These are phyloP conservation scores for Intellagama lesueurii DNA, from an alignment of 2,797 vertebrate genomes.

Conservation along the genomic window DNA sequence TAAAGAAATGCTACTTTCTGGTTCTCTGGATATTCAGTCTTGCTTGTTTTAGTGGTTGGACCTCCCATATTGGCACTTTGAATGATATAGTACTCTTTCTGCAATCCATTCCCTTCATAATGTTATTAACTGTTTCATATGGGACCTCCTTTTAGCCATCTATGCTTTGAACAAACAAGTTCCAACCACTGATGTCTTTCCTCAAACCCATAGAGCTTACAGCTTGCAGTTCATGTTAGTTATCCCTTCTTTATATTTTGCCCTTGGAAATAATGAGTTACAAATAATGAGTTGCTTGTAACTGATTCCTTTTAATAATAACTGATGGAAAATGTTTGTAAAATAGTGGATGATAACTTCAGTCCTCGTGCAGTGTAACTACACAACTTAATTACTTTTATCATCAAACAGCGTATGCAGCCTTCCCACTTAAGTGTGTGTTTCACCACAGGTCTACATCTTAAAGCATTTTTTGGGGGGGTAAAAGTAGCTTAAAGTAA, in stretches of 20 bases:
- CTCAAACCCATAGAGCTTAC: neutral
- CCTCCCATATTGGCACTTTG: neutral
- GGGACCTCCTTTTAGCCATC: neutral
- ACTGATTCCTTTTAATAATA: neutral
- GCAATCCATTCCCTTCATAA: neutral
- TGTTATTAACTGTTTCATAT: neutral
- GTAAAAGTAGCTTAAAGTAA: too few species aligned
- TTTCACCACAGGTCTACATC: too few species aligned
- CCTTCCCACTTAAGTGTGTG: too few species aligned
- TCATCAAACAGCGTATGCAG: too few species aligned
- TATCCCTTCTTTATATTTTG: neutral
- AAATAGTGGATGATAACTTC: too few species aligned
- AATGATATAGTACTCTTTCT: neutral
- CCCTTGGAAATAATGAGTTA: neutral
- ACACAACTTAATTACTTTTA: too few species aligned
- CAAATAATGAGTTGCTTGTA: neutral
- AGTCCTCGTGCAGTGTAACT: too few species aligned
- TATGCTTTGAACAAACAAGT: neutral
- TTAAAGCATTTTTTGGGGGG: too few species aligned
- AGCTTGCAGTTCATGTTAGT: neutral
- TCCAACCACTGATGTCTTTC: neutral
- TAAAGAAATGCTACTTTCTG: neutral
- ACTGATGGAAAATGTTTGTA: neutral
- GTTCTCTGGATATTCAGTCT: too few species aligned
- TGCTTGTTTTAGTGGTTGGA: neutral